These are phyloP conservation scores for Promerops cafer DNA, from an alignment of 2,113 vertebrate genomes.

Conservation along the genomic window DNA sequence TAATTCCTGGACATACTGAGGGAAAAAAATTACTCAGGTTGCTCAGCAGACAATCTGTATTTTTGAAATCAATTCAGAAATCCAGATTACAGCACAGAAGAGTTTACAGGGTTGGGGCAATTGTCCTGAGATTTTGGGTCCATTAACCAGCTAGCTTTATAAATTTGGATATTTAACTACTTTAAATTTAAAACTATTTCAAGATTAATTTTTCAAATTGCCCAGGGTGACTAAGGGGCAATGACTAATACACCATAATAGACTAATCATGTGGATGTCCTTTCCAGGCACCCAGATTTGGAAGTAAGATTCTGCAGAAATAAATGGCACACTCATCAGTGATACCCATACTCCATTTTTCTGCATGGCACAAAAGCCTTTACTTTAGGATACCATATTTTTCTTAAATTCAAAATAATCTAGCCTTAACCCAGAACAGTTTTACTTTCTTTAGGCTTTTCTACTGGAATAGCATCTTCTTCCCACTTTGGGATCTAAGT, in stretches of 20 bases:
- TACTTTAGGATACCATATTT: neutral
- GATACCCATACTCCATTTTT: neutral
- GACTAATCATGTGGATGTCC: neutral
- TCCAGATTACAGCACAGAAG: neutral
- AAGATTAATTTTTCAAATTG: neutral
- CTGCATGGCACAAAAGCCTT: neutral
- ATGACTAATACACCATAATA: neutral
- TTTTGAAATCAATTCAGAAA: neutral
- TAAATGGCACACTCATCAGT: neutral
- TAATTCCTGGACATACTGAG: neutral
- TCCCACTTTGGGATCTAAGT: neutral
- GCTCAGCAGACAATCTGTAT: neutral
- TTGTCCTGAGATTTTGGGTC: neutral
- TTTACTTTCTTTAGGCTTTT: neutral
- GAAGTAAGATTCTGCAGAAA: slow-evolving; percentile 1
- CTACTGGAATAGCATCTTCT: neutral
- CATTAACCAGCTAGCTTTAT: neutral
- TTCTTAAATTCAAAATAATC: neutral
- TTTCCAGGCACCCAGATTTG: neutral
- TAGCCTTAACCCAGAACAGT: neutral
- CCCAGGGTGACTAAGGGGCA: neutral
- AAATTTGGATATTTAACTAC: neutral
- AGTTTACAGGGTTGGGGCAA: neutral
- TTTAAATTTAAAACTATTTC: neutral
- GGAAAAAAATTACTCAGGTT: neutral